Conservation (phyloP, 92 coral and sea anemone species). For the Blastomussa wellsi region DNA sequence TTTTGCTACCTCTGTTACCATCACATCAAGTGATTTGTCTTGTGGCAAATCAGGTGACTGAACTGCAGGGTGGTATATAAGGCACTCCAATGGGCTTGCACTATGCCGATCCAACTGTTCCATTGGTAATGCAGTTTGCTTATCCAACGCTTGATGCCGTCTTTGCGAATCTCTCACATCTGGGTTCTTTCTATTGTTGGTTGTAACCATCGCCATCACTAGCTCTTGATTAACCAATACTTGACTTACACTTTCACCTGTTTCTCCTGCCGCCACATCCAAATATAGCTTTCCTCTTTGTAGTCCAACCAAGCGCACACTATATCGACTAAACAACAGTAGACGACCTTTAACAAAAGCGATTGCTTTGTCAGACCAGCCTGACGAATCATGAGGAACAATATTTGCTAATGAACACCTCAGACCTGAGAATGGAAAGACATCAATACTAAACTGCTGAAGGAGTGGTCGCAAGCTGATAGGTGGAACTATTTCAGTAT, state of each 20-base stretch:
- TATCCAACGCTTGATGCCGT: background rate
- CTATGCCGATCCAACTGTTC: background rate
- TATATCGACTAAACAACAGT: constrained; percentile 44
- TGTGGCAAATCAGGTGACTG: constrained; percentile 37
- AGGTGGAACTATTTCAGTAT: constrained; percentile 54
- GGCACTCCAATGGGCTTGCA: constrained; percentile 5
- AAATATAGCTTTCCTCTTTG: constrained; percentile 45
- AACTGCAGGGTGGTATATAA: constrained; percentile 57
- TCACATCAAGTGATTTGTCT: constrained; percentile 50
- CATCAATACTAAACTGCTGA: constrained; percentile 39
- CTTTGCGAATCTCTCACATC: background rate
- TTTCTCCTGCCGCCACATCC: constrained; percentile 45
- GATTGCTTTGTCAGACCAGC: constrained; percentile 72
- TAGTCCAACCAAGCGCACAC: constrained; percentile 37
- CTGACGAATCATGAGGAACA: constrained; percentile 40
- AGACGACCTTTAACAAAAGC: constrained; percentile 51
- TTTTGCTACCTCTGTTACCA: constrained; percentile 67
- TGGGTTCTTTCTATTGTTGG: background rate
- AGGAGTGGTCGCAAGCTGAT: constrained; percentile 71
- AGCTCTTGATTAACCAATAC: constrained; percentile 21
- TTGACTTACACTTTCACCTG: constrained; percentile 30
- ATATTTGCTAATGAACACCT: constrained; percentile 71
- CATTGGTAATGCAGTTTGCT: background rate
- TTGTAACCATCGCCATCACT: constrained; percentile 5
- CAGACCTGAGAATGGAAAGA: constrained; percentile 70